Evolutionary conservation across 2,888 invertebrate species (phyloP), one percentile per base, ranked within the genome.

Genomic region (Stenodera caucasica): DNA sequence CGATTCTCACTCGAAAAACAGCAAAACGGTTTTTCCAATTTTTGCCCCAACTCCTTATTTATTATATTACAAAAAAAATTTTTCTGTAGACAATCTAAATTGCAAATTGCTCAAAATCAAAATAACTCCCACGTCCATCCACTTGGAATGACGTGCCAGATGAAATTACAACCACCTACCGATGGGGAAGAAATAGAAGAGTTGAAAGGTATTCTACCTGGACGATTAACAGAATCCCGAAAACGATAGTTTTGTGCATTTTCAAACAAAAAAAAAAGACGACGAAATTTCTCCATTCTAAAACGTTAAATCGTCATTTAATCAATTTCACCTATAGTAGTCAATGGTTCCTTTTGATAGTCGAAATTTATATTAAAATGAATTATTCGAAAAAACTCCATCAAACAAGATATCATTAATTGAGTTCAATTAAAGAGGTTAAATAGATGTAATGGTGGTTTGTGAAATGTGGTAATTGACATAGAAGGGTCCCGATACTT

Each of bases 351-450:
- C n/a, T n/a, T n/a, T n/a, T n/a, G n/a, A n/a, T n/a, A n/a, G n/a
- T n/a, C n/a, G n/a, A n/a, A n/a, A n/a, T n/a, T n/a, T n/a, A n/a
- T n/a, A n/a, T n/a, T n/a, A n/a, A 68, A 68, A 68, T 72, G 65
- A 72, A 73, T 73, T 65, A 71, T 70, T 71, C 60, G 61, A 59
- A 49, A 64, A 66, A 63, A 57, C 12, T 63, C 62, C 69, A 69
- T 67, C 67, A 66, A 71, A 71, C 70, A 68, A 70, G 68, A 70
- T 68, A 70, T 71, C 70, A 67, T 65, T 74, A 76, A 78, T 78
- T 77, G 78, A 70, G 77, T 70, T 78, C 78, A 78, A 78, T 78
- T 78, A 75, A 73, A 73, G 72, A 75, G 78, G 78, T 78, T 78
- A 78, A 78, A 69, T 77, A 76, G 72, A 76, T 76, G 76, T 75